These are phyloP conservation scores for Calameuta idolon DNA, from an alignment of 2,888 invertebrate species.

Conservation along the genomic window DNA sequence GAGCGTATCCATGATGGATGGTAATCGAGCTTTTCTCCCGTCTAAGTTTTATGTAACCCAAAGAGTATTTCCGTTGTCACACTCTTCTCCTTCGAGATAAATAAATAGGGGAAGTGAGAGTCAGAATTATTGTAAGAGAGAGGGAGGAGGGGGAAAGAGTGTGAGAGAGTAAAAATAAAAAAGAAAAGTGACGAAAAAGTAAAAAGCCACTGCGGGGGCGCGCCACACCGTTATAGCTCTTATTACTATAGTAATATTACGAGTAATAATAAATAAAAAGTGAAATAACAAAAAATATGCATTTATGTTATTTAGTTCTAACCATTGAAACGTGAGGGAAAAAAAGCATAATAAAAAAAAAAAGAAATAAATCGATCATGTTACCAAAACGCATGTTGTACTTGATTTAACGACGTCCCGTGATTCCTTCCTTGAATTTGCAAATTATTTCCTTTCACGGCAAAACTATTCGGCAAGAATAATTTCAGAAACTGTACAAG, in stretches of 20 bases:
- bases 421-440: background rate
- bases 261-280: slow-evolving; percentile 55
- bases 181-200: slow-evolving; percentile 21
- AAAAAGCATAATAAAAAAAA: slow-evolving; percentile 36
- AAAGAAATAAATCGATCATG: slow-evolving; percentile 63
- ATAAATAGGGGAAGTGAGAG: background rate
- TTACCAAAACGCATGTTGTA: slow-evolving; percentile 45
- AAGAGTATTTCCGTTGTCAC: slow-evolving; percentile 41
- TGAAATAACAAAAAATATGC: slow-evolving; percentile 57
- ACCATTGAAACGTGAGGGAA: slow-evolving; percentile 41
- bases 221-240: slow-evolving; percentile 61
- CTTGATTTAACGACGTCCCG: background rate
- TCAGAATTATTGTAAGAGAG: background rate
- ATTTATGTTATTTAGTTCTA: slow-evolving; percentile 66
- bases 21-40: slow-evolving; percentile 39
- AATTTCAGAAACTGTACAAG: background rate
- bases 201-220: slow-evolving; percentile 44
- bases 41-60: slow-evolving; percentile 37
- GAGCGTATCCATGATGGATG: slow-evolving; percentile 7
- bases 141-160: background rate
- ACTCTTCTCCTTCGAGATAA: background rate
- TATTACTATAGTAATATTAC: slow-evolving; percentile 57
- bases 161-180: slow-evolving; percentile 9
- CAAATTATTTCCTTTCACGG: background rate
- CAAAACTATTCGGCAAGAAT: background rate